These are phyloP conservation scores for Tetramorium parvispinum DNA, from an alignment of 1,140 invertebrate genomes.

Conservation along the genomic window DNA sequence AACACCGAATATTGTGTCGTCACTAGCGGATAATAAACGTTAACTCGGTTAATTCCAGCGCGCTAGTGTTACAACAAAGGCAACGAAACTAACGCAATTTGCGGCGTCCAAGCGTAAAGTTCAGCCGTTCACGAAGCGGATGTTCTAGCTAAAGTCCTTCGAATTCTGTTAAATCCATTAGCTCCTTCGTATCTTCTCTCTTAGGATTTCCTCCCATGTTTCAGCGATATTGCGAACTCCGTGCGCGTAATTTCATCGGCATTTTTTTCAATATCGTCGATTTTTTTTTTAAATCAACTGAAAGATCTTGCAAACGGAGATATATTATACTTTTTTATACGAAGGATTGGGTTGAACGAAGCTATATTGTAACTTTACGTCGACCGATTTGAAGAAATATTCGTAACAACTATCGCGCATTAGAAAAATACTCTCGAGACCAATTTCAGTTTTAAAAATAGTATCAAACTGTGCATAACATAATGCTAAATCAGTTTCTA, in stretches of 20 bases:
- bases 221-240: background rate
- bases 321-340: background rate
- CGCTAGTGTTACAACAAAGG: slow-evolving; percentile 43
- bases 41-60: slow-evolving; percentile 54
- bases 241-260: slow-evolving; percentile 10
- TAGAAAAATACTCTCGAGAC: background rate
- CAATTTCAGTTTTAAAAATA: background rate
- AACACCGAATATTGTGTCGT: slow-evolving; percentile 55
- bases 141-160: slow-evolving; percentile 34
- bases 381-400: background rate
- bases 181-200: background rate
- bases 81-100: slow-evolving; percentile 60
- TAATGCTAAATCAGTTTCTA: background rate
- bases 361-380: background rate
- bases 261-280: background rate
- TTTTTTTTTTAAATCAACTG: background rate
- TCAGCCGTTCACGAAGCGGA: slow-evolving; percentile 40
- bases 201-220: background rate
- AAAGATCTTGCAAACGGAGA: background rate
- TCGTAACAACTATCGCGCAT: background rate
- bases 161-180: slow-evolving; percentile 57
- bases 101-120: slow-evolving; percentile 54
- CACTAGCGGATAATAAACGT: slow-evolving; percentile 48
- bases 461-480: background rate
- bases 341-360: background rate